Evolutionary conservation across 2,797 vertebrate species (phyloP), one percentile per base, ranked within the genome.

Genomic region (Miichthys miiuy): DNA sequence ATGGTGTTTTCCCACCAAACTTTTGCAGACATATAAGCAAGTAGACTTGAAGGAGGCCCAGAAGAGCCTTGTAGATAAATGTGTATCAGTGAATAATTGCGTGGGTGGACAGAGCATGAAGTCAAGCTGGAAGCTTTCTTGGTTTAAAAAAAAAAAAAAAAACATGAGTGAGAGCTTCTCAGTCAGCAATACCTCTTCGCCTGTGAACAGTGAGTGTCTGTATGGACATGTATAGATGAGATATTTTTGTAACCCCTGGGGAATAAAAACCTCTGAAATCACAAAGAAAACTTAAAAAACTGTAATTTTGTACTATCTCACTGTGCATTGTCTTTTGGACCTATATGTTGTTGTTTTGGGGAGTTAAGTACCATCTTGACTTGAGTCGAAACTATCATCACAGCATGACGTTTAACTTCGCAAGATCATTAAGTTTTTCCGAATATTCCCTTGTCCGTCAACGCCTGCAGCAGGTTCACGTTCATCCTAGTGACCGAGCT

Each of bases 391-490:
- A 9, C 18, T 5, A 46, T 57, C 13, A 42, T 44, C 42, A 30
- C 60, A 58, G 65, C 48, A 17, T 50, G 4, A 67, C 17, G 5
- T 11, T 51, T 20, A 11, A 11, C 4, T 52, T 21, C 30, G 10
- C 55, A 60, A 62, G 47, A 72, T 75, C 27, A 1, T 80, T 56
- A 10, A 1, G 3, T 75, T 78, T 62, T 57, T 34, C 57, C 3
- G 38, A 72, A 65, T 67, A 62, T 67, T 56, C 3, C 47, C 42
- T 55, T 65, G 68, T 30, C 27, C 27, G 18, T 77, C 34, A 0
- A 20, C 17, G 76, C 70, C 80, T 79, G 57, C 72, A 72, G 77
- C 60, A 68, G 66, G 11, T 82, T 77, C 47, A 73, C 3, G 38
- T 73, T 82, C 13, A 23, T 56, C 38, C 21, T 23, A 50, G 30